A percentile compares a stretch with the other conserved stretches of the same genome.
phyloP scores from a whole-genome alignment of 2,888 invertebrate species.

The Cyrtodaria siliqua region DNA sequence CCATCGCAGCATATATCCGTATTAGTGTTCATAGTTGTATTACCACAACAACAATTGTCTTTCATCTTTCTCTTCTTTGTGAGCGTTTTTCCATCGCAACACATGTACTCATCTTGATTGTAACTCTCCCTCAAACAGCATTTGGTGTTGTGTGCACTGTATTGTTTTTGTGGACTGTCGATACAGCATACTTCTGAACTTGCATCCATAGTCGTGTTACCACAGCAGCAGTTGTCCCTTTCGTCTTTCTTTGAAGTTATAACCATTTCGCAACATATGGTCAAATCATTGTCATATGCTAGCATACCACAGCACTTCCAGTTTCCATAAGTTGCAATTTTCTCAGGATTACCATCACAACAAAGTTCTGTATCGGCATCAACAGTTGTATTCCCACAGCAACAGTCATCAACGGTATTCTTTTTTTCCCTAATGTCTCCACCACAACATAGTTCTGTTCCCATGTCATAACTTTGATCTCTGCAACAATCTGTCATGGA shows the following conservation, averaged over 20 bases:
- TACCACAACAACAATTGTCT: slow-evolving; percentile 58
- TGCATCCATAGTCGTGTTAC: slow-evolving; percentile 39
- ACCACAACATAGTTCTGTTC: slow-evolving; percentile 51
- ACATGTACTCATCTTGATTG: slow-evolving; percentile 34
- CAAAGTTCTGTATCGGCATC: slow-evolving; percentile 44
- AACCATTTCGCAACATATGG: slow-evolving; percentile 33
- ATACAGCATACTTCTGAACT: slow-evolving; percentile 43
- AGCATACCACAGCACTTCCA: slow-evolving; percentile 46
- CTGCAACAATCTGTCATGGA: slow-evolving; percentile 43
- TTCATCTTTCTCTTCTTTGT: slow-evolving; percentile 34
- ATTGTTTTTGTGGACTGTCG: slow-evolving; percentile 33
- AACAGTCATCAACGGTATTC: slow-evolving; percentile 34
- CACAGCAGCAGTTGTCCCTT: slow-evolving; percentile 52
- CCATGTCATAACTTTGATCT: slow-evolving; percentile 42
- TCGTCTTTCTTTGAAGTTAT: slow-evolving; percentile 30
- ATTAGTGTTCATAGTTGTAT: slow-evolving; percentile 48
- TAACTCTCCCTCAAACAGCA: slow-evolving; percentile 43
- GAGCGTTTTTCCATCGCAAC: slow-evolving; percentile 39
- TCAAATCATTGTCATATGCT: slow-evolving; percentile 31
- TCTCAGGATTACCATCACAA: slow-evolving; percentile 44
- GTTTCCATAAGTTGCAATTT: slow-evolving; percentile 20
- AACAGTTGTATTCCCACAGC: slow-evolving; percentile 52
- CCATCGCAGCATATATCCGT: slow-evolving; percentile 55
- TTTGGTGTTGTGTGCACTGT: slow-evolving; percentile 38
- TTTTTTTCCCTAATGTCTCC: slow-evolving; percentile 42